phyloP scores from a whole-genome alignment of 2,797 vertebrate species.

The Sebastes vulpes region DNA sequence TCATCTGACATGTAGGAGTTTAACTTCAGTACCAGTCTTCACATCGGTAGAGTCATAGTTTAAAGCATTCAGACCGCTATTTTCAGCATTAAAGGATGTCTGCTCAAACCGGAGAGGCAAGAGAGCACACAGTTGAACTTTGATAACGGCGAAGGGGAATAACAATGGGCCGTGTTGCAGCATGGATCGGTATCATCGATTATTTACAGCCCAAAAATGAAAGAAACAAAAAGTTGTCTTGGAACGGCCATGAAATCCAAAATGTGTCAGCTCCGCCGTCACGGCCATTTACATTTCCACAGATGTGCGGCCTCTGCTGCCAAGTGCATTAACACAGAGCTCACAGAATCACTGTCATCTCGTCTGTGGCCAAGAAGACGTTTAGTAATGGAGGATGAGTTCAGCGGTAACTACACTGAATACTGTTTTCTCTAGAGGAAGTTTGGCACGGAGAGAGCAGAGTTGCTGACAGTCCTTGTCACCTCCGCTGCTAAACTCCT shows the following conservation, averaged over 20 bases:
- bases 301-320: background rate
- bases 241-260: background rate
- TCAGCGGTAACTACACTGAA: background rate
- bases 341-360: background rate
- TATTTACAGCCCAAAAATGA: slow-evolving; percentile 16
- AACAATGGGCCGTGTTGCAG: background rate
- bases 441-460: background rate
- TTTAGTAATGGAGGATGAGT: background rate
- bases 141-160: background rate
- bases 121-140: background rate
- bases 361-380: background rate
- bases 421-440: background rate
- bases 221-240: slow-evolving; percentile 5
- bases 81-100: background rate
- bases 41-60: background rate
- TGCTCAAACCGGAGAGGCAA: background rate
- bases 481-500: slow-evolving; percentile 40
- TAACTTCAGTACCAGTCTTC: background rate
- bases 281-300: slow-evolving; percentile 12
- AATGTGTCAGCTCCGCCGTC: background rate
- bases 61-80: background rate
- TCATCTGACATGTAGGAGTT: background rate
- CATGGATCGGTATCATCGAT: background rate
- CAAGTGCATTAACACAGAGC: slow-evolving; percentile 2
- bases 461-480: background rate